Conservation (phyloP, 1,140 invertebrate genomes). For the Stenopsyche tienmushanensis region DNA sequence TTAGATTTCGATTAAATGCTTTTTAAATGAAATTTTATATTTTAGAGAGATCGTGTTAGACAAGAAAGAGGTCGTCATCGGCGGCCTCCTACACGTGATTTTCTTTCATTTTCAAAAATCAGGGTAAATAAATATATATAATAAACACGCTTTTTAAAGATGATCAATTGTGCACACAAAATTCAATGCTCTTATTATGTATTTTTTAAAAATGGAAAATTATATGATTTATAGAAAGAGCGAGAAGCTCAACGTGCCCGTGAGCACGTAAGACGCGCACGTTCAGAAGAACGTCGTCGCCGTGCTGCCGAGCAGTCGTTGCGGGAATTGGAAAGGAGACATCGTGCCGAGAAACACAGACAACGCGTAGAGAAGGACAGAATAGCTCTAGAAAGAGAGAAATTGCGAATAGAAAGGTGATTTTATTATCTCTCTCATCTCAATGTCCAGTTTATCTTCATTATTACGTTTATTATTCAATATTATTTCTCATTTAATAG, state of each 20-base stretch:
- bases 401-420: constrained; percentile 40
- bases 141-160: no score
- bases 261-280: constrained; percentile 71
- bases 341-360: constrained; percentile 76
- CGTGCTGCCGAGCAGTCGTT: constrained; percentile 70
- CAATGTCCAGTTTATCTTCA: no score
- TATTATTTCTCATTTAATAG: constrained; percentile 23
- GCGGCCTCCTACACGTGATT: constrained; percentile 52
- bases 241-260: constrained; percentile 74
- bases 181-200: no score
- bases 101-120: constrained; percentile 66
- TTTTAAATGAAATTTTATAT: neutral
- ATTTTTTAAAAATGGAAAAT: no score
- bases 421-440: neutral
- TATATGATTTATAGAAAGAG: constrained; percentile 65
- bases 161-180: no score
- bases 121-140: no score
- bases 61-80: constrained; percentile 45
- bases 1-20: neutral
- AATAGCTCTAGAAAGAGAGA: constrained; percentile 57
- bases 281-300: constrained; percentile 75
- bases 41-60: constrained; percentile 27
- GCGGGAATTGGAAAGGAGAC: constrained; percentile 74
- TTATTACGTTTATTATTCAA: neutral
- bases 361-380: constrained; percentile 78